Base-by-base conservation (phyloP, 1,140 invertebrate species). In the Hylyphantes graminicola region DNA sequence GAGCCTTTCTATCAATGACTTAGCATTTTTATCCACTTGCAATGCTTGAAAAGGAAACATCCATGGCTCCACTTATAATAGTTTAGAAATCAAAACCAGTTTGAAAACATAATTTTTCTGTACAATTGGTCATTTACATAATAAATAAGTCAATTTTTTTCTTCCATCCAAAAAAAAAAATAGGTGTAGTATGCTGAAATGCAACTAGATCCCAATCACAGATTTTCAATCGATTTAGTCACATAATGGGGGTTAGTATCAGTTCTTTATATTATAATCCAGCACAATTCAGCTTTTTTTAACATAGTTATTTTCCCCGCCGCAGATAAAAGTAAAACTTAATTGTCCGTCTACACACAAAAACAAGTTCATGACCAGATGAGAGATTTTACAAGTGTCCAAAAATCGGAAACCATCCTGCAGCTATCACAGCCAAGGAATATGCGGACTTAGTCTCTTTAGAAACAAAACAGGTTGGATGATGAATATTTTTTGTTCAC, bases 341-440 rank as follows among this genome's bases (percentile, higher is more conserved):
- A 35, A 35, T 17, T 81, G 68, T 81, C 55, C 73, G 68, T 81
- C 55, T 53, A 65, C 59, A 59, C 48, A 64, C n/a, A 57, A 55
- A 74, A 15, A 19, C 53, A 67, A 83, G 80, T 83, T 75, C 61
- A 83, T 83, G 80, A 83, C 80, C 80, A 83, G 80, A 83, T 74
- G 80, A 83, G 35, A 35, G 55, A 67, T 67, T 70, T 70, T 7
- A 70, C 67, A 70, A n/a, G 15, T 70, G 12, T 54, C 67, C 67
- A 61, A 54, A 13, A 50, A 50, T 50, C 48, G 55, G 17, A 35
- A 65, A 70, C 4, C 51, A 70, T 65, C 82, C 82, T 59, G 74
- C 82, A 85, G 73, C 82, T 85, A 85, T 85, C 82, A 85, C 82
- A 85, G 82, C 80, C 80, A 77, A 84, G 82, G 82, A 76, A 70